A percentile compares a stretch with the other conserved stretches of the same genome.
phyloP scores from a whole-genome alignment of 2,113 vertebrate genomes.

The Leiothrix lutea region DNA sequence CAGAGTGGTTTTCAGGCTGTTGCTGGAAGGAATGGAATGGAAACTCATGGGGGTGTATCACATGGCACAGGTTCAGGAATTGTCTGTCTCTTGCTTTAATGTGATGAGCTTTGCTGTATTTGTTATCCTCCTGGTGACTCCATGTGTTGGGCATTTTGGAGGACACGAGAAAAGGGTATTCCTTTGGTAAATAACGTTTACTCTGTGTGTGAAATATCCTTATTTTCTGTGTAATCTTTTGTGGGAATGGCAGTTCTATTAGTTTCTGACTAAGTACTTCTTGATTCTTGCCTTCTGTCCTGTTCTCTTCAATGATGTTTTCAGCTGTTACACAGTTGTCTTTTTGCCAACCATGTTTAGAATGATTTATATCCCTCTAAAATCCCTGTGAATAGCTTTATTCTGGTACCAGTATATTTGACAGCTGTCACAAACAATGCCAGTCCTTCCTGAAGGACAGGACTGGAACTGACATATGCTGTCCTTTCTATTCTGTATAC shows the following conservation, averaged over 20 bases:
- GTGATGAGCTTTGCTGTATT: background rate
- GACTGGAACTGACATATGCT: background rate
- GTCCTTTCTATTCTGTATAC: background rate
- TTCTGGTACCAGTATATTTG: background rate
- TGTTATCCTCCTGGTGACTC: background rate
- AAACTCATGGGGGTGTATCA: background rate
- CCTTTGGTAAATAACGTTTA: background rate
- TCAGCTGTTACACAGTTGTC: background rate
- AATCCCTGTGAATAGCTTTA: background rate
- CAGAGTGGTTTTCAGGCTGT: background rate
- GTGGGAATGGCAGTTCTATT: background rate
- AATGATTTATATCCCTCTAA: background rate
- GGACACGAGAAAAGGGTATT: background rate
- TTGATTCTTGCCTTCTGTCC: background rate
- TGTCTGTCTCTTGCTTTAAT: background rate
- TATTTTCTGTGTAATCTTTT: background rate
- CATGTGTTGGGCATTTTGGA: background rate
- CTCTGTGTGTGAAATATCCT: background rate
- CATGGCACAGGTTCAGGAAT: background rate
- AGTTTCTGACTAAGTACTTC: background rate
- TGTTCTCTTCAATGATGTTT: background rate
- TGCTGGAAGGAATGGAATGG: conserved; percentile 1
- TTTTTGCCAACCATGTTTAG: background rate
- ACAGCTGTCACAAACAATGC: background rate
- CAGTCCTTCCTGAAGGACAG: background rate